Base-by-base conservation (phyloP, 1,140 invertebrate genomes). In the Aphis craccivora region DNA sequence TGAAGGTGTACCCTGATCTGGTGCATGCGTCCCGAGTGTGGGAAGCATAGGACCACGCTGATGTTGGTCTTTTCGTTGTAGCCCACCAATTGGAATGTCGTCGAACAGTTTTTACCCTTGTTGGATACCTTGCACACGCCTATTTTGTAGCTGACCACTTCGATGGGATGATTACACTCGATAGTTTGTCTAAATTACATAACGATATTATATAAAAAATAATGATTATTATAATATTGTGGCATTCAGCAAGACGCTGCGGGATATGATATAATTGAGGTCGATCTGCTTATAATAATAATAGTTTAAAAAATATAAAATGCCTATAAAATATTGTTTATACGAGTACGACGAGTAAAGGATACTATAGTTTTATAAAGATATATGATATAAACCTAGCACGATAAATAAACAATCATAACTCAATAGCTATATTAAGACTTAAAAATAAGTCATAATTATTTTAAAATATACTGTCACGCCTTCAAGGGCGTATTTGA, bases 1-100 rank as follows among this genome's bases (percentile, higher is more conserved):
- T 99, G 99, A 67, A 99, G 96, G 96, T 99, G 99, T n/a, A 99
- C 98, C 94, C 99, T 96, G 94, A 99, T 99, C 95, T 99, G 99
- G 95, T 99, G 99, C 97, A 99, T 99, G 94, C 99, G 96, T 1
- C 99, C 99, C 3, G 99, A 99, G 94, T 98, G 97, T 1, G 99
- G 98, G 94, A 97, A 97, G 95, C 99, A 99, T 37, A 98, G 96
- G 3, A 99, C 98, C 43, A 99, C 98, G 94, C 98, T 99, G 0
- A 98, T 98, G 94, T 97, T 97, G 7, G 97, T 96, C 76, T 94
- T 91, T 11, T 96, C 96, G 95, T 99, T 98, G 95, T 96, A 97
- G 92, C 98, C 98, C 22, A 99, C 95, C 95, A 97, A 97, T 95
- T 98, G 97, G 96, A 99, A 99, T 93, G 97, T 97, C 0, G 99